Conservation (phyloP, 2,113 vertebrate species). For the Grallaria varia region DNA sequence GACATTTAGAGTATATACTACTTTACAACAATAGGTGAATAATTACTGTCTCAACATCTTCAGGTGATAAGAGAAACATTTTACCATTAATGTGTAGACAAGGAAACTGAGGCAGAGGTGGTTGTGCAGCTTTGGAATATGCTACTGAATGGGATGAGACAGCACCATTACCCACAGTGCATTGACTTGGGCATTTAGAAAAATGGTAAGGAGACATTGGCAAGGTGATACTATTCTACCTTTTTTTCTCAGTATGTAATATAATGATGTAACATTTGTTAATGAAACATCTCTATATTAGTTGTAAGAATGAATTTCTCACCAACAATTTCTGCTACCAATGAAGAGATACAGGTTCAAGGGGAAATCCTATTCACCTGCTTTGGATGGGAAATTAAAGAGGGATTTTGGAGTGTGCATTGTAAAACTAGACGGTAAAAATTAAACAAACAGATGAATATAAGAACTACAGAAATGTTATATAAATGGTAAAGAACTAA, state of each 20-base stretch:
- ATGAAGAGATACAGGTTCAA: background rate
- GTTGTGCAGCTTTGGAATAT: background rate
- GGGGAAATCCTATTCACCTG: background rate
- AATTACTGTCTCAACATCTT: background rate
- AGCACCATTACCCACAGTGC: background rate
- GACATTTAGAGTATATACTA: background rate
- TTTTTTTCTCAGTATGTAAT: background rate
- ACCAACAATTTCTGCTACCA: background rate
- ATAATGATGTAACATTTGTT: background rate
- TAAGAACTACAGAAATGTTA: background rate
- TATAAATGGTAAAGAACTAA: background rate
- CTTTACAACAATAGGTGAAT: background rate
- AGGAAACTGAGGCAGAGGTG: background rate
- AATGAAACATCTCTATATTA: accelerated
- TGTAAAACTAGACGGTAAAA: background rate
- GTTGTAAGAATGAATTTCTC: background rate
- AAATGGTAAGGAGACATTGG: accelerated
- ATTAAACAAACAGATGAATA: background rate
- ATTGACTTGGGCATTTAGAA: background rate
- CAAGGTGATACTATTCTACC: background rate
- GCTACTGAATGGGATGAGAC: background rate
- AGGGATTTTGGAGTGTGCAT: background rate
- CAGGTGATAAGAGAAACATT: background rate
- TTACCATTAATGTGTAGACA: background rate
- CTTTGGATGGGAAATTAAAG: background rate